Evolutionary conservation across 2,797 vertebrate species (phyloP).

Genomic region (Sphenopsis melanotis): DNA sequence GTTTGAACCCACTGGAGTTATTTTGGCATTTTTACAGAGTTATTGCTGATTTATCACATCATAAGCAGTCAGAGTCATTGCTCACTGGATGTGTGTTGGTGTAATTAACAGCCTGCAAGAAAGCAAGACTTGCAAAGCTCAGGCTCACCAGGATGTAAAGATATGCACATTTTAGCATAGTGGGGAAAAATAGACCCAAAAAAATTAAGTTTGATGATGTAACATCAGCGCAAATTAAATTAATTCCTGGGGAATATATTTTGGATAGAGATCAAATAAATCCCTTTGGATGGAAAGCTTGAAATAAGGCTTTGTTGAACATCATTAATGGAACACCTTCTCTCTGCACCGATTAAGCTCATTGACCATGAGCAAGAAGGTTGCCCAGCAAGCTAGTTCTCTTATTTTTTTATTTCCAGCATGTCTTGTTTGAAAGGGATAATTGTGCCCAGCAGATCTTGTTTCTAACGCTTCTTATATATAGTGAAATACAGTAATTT

Average conservation of each 20-base stretch:
- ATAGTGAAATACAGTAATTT: conserved; percentile 86
- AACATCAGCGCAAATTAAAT: conserved; percentile 5
- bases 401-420: conserved; percentile 51
- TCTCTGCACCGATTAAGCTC: neutral
- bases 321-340: neutral
- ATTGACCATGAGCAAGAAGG: conserved; percentile 9
- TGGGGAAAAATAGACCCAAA: neutral
- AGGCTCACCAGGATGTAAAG: neutral
- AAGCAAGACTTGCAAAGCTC: neutral
- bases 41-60: neutral
- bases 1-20: neutral
- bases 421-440: conserved; percentile 71
- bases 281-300: neutral
- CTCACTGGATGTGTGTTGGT: neutral
- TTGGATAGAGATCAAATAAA: conserved; percentile 50
- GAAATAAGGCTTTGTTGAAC: conserved; percentile 4
- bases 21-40: neutral
- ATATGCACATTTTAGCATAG: neutral
- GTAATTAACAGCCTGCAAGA: neutral
- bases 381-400: neutral
- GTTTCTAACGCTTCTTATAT: conserved; percentile 77
- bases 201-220: conserved; percentile 13
- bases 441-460: conserved; percentile 73
- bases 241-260: conserved; percentile 28
- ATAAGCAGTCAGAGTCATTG: neutral